phyloP scores from a whole-genome alignment of 2,888 invertebrate species.

The Oligia strigilis region DNA sequence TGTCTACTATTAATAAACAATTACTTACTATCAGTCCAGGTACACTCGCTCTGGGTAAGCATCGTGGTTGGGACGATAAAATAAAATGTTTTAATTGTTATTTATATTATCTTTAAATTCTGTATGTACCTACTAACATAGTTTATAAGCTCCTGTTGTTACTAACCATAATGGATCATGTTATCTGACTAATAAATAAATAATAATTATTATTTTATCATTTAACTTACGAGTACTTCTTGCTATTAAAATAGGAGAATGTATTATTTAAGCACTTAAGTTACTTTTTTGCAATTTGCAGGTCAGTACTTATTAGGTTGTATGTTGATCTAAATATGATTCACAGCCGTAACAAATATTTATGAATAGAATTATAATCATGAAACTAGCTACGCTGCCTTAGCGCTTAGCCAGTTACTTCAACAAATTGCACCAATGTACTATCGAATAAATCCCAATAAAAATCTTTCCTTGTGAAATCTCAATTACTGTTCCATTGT shows the following conservation, averaged over 20 bases:
- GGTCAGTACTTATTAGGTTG: too few species aligned
- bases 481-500: conserved; percentile 36
- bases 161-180: too few species aligned
- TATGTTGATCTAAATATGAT: neutral
- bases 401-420: neutral
- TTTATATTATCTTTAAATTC: too few species aligned
- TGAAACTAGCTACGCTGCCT: neutral
- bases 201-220: too few species aligned
- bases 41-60: too few species aligned
- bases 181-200: too few species aligned
- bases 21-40: neutral
- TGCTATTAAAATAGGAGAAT: neutral
- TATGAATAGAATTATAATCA: neutral
- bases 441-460: neutral
- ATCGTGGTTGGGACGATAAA: too few species aligned
- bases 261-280: neutral
- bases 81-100: too few species aligned
- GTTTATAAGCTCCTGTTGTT: too few species aligned
- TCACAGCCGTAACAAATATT: neutral
- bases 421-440: neutral
- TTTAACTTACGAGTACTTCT: too few species aligned
- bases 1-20: neutral
- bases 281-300: too few species aligned
- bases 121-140: too few species aligned
- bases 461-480: conserved; percentile 24